phyloP scores from a whole-genome alignment of 2,888 invertebrate genomes.

The Drosophila quinaria region DNA sequence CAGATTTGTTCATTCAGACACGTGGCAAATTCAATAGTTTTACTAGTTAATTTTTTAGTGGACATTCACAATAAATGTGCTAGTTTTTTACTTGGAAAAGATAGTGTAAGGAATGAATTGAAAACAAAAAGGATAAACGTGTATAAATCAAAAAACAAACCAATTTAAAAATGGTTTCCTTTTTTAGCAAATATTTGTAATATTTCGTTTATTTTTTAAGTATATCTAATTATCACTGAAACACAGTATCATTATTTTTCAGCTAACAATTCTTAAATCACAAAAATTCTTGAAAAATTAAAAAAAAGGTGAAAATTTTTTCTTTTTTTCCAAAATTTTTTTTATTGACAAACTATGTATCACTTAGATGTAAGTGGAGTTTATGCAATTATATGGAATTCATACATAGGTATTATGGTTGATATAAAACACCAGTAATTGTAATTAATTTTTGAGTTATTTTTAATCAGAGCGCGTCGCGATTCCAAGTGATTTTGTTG shows the following conservation, averaged over 20 bases:
- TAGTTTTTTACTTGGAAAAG: neutral
- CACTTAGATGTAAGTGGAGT: too few species aligned
- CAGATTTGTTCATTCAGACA: constrained; percentile 11
- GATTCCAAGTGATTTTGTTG: constrained; percentile 35
- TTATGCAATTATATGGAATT: too few species aligned
- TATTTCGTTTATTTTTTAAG: too few species aligned
- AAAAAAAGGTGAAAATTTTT: too few species aligned
- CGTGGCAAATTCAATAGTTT: neutral
- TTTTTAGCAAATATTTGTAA: too few species aligned
- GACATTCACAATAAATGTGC: neutral
- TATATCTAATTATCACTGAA: too few species aligned
- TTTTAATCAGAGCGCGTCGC: constrained; percentile 9
- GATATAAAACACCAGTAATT: neutral
- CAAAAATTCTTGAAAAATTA: too few species aligned
- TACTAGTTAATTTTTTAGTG: neutral
- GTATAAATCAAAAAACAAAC: too few species aligned
- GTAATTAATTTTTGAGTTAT: constrained; percentile 35
- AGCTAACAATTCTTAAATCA: too few species aligned
- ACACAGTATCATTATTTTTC: too few species aligned
- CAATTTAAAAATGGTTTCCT: too few species aligned
- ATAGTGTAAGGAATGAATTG: neutral
- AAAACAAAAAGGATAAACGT: neutral
- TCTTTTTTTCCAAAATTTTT: neutral
- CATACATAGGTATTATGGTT: too few species aligned
- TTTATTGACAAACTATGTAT: neutral